Percentiles rank a stretch among this genome's conserved stretches.
Evolutionary conservation across 2,888 invertebrate species (phyloP).

Genomic region (Melitaea athalia): DNA sequence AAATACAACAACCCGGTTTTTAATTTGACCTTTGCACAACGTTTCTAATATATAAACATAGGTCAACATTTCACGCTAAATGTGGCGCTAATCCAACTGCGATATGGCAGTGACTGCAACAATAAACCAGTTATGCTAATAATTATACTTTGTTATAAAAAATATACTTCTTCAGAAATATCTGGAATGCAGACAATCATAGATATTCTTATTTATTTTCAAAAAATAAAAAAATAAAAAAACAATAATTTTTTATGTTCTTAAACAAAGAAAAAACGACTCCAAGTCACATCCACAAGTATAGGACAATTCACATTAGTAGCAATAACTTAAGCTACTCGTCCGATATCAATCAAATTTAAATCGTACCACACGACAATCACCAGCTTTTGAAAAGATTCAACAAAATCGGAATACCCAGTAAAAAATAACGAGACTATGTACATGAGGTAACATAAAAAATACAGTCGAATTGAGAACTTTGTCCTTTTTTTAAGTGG

Average conservation of each 20-base stretch:
- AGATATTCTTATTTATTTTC: conserved; percentile 5
- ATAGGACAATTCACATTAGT: too few species aligned
- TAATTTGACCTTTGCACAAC: conserved; percentile 28
- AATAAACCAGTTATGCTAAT: conserved; percentile 59
- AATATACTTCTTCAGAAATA: background rate
- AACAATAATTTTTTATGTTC: too few species aligned
- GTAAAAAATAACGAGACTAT: too few species aligned
- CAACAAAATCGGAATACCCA: too few species aligned
- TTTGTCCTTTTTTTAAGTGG: too few species aligned
- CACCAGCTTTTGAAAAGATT: too few species aligned
- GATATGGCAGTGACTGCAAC: conserved; percentile 46
- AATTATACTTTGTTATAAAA: conserved; percentile 54
- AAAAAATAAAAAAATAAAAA: conserved; percentile 9
- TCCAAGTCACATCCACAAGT: too few species aligned
- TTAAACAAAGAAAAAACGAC: too few species aligned
- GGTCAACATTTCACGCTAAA: conserved; percentile 31
- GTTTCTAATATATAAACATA: conserved; percentile 43
- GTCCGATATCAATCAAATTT: too few species aligned
- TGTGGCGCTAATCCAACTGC: conserved; percentile 45
- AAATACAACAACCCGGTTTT: conserved; percentile 22
- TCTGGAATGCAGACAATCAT: background rate
- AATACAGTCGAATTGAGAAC: too few species aligned
- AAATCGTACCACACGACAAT: too few species aligned
- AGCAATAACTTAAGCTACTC: too few species aligned
- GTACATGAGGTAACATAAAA: background rate